phyloP scores from a whole-genome alignment of 1,140 invertebrate species.

The Scaptodrosophila lebanonensis region DNA sequence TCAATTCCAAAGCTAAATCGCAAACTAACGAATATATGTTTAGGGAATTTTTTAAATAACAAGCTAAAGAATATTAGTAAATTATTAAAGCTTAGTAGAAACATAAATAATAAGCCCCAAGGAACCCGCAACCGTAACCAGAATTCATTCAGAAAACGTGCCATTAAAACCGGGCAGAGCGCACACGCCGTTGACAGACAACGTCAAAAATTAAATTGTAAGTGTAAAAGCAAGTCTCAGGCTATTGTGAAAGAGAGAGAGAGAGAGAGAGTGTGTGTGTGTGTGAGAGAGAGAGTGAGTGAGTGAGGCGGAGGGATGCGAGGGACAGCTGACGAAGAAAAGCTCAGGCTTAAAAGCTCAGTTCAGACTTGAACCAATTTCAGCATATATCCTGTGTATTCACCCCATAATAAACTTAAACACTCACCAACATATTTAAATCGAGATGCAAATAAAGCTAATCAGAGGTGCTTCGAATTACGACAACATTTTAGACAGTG shows the following conservation, averaged over 20 bases:
- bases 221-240: too few relatives aligned
- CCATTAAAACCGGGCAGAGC: conserved; percentile 53
- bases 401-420: too few relatives aligned
- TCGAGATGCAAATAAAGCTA: conserved; percentile 35
- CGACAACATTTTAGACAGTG: conserved; percentile 10
- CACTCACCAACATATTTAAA: conserved; percentile 21
- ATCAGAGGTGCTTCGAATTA: too few relatives aligned
- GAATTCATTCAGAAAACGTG: conserved; percentile 71
- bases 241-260: conserved; percentile 45
- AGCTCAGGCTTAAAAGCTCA: conserved; percentile 10
- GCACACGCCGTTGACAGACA: conserved; percentile 7
- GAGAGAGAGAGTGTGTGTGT: conserved; percentile 1
- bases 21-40: conserved; percentile 67
- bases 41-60: conserved; percentile 55
- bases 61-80: conserved; percentile 28
- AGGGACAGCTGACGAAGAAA: too few relatives aligned
- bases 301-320: too few relatives aligned
- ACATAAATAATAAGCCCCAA: conserved; percentile 42
- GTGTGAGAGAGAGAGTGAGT: conserved; percentile 12
- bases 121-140: conserved; percentile 30
- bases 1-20: conserved; percentile 36
- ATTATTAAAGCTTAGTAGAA: conserved; percentile 45
- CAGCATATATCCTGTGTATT: too few relatives aligned
- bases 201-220: conserved; percentile 66
- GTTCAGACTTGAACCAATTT: too few relatives aligned